These are phyloP conservation scores for Australoheros scitulus DNA, from an alignment of 2,113 vertebrate species.

Conservation along the genomic window DNA sequence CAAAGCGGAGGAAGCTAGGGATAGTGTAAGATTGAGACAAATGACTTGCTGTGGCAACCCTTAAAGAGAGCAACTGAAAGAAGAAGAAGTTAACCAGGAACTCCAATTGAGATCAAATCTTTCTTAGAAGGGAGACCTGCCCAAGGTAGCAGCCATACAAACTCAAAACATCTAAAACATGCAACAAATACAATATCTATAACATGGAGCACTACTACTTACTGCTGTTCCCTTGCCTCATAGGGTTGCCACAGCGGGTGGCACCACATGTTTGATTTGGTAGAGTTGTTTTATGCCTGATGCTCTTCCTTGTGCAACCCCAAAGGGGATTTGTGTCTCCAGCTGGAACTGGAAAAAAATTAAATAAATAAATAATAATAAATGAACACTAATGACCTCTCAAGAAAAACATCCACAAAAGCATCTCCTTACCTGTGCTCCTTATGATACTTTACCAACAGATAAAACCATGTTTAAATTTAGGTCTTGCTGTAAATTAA, in stretches of 20 bases:
- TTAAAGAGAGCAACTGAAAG: not conserved
- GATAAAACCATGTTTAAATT: not conserved
- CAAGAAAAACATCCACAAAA: too few relatives aligned
- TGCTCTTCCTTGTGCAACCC: too few relatives aligned
- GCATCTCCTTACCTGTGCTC: not conserved
- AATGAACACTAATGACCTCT: too few relatives aligned
- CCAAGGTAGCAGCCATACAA: not conserved
- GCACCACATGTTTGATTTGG: too few relatives aligned
- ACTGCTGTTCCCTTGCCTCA: too few relatives aligned
- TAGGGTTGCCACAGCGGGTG: too few relatives aligned
- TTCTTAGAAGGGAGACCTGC: not conserved
- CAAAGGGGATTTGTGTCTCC: too few relatives aligned
- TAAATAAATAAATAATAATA: too few relatives aligned
- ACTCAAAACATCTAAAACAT: not conserved
- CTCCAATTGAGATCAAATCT: not conserved
- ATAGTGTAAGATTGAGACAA: not conserved
- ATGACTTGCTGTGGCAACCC: not conserved
- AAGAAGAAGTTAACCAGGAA: not conserved
- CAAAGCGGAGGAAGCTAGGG: not conserved
- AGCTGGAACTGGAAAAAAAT: too few relatives aligned
- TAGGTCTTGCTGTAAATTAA: not conserved
- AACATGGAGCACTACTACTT: too few relatives aligned
- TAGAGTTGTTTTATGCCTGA: too few relatives aligned
- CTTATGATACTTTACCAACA: not conserved
- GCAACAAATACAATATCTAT: too few relatives aligned